A percentile compares a stretch with the other conserved stretches of the same genome.
Conservation (phyloP, 2,888 invertebrate genomes). For the Spodoptera exigua region DNA sequence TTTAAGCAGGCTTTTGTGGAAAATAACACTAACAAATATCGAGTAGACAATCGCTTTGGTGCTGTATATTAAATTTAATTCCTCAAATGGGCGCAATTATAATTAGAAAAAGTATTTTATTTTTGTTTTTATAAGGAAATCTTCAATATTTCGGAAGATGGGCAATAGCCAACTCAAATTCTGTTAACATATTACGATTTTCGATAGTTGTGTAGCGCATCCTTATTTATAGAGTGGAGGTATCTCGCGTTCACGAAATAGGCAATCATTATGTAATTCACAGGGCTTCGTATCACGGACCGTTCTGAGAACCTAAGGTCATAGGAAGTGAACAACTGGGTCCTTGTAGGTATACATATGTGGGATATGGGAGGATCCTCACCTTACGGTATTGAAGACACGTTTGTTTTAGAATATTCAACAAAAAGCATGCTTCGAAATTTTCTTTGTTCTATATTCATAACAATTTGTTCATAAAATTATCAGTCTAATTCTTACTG, state of each 20-base stretch:
- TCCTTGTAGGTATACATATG: constrained; percentile 11
- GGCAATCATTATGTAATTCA: constrained; percentile 85
- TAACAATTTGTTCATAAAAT: no score
- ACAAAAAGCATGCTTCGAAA: neutral
- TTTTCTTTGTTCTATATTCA: neutral
- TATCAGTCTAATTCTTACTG: no score
- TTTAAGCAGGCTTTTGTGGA: no score
- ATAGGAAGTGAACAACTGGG: constrained; percentile 52
- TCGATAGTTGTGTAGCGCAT: constrained; percentile 34
- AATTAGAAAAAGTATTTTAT: no score
- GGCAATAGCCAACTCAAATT: no score
- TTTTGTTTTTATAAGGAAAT: no score
- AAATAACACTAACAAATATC: no score
- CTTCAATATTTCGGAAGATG: no score
- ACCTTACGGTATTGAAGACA: neutral
- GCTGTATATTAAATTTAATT: no score
- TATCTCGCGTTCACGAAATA: constrained; percentile 76
- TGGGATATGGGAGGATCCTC: constrained; percentile 10
- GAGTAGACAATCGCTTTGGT: no score
- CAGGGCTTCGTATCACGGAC: constrained; percentile 52
- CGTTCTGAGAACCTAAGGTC: constrained; percentile 69
- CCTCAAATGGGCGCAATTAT: no score
- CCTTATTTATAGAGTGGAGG: constrained; percentile 62
- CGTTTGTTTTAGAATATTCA: neutral
- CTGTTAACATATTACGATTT: neutral